phyloP scores from a whole-genome alignment of 2,888 invertebrate genomes.

The Halocaridina rubra region DNA sequence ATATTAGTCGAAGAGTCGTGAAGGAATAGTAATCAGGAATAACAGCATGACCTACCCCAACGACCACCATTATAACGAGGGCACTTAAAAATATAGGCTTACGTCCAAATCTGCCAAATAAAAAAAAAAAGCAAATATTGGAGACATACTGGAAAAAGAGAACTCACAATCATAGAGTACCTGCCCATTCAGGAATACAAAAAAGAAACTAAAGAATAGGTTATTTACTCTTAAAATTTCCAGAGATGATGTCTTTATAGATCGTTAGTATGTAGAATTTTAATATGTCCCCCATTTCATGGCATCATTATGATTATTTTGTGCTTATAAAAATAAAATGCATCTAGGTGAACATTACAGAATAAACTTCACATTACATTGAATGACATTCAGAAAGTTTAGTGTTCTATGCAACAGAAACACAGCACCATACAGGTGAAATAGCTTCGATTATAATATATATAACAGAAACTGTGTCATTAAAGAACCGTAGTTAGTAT shows the following conservation, averaged over 20 bases:
- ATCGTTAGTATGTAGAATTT: too few relatives aligned
- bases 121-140: neutral
- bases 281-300: neutral
- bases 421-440: neutral
- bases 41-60: conserved; percentile 74
- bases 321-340: too few relatives aligned
- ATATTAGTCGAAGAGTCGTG: conserved; percentile 75
- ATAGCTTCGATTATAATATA: neutral
- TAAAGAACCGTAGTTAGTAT: neutral
- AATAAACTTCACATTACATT: too few relatives aligned
- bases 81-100: conserved; percentile 80
- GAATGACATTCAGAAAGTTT: neutral
- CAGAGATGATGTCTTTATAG: too few relatives aligned
- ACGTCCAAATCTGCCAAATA: conserved; percentile 74
- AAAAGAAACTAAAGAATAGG: neutral
- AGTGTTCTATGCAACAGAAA: neutral
- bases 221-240: too few relatives aligned
- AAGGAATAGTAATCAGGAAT: conserved; percentile 77
- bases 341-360: too few relatives aligned
- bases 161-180: neutral
- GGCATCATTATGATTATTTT: too few relatives aligned
- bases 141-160: neutral
- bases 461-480: neutral
- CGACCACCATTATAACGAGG: conserved; percentile 77
- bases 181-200: neutral